Conservation (phyloP, 2,888 invertebrate species). For the Campaea margaritaria region DNA sequence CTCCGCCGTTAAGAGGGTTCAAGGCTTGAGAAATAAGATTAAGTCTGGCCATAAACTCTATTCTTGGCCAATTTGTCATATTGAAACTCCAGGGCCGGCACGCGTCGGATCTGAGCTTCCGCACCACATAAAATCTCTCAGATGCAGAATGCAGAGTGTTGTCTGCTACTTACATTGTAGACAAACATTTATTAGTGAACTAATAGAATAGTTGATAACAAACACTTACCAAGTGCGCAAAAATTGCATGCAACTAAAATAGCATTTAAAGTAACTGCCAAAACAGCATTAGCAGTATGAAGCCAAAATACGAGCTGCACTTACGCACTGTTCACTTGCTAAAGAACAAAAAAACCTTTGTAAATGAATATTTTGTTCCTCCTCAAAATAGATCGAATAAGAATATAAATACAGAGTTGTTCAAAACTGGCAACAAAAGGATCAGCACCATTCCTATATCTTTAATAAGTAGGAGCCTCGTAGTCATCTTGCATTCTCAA, state of each 20-base stretch:
- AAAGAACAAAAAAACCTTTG: too few relatives aligned
- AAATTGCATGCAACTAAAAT: not conserved
- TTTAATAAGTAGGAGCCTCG: too few relatives aligned
- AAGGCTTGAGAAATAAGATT: conserved; percentile 36
- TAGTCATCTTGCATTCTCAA: conserved; percentile 3
- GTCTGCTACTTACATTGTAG: not conserved
- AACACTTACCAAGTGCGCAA: conserved; percentile 16
- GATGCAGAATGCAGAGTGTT: conserved; percentile 15
- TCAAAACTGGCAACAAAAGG: too few relatives aligned
- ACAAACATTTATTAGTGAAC: not conserved
- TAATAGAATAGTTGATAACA: not conserved
- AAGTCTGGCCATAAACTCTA: conserved; percentile 35
- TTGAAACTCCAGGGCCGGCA: conserved; percentile 34
- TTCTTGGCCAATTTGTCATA: conserved; percentile 45
- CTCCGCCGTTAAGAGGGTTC: conserved; percentile 24
- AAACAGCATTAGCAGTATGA: too few relatives aligned
- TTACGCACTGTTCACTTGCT: too few relatives aligned
- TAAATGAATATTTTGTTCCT: too few relatives aligned
- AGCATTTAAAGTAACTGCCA: too few relatives aligned
- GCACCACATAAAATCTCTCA: conserved; percentile 32
- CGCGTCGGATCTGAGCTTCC: conserved; percentile 32
- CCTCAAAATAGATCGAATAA: too few relatives aligned
- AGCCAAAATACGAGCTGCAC: too few relatives aligned
- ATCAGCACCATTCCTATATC: too few relatives aligned
- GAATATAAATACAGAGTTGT: too few relatives aligned